Conservation (phyloP, 2,113 vertebrate species). For the Clarias gariepinus region DNA sequence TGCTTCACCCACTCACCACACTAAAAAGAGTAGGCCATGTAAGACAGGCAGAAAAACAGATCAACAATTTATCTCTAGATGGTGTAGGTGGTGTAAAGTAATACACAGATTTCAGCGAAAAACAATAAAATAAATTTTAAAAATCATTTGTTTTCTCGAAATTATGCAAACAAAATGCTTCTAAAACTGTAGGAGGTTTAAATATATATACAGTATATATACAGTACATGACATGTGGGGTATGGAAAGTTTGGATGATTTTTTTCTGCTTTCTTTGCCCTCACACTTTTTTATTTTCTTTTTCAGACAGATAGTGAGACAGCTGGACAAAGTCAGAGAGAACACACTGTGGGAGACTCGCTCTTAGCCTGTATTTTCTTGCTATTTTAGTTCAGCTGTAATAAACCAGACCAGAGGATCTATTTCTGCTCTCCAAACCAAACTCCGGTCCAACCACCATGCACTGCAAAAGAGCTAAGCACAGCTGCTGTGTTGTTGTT, state of each 20-base stretch:
- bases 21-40: slow-evolving; percentile 59
- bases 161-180: not conserved
- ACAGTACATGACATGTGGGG: not conserved
- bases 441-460: not conserved
- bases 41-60: not conserved
- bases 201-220: too few relatives aligned
- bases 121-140: not conserved
- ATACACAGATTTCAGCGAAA: not conserved
- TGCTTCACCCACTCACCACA: slow-evolving; percentile 72
- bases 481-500: not conserved
- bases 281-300: not conserved
- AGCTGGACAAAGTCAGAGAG: slow-evolving; percentile 47
- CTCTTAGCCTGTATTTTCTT: slow-evolving; percentile 72
- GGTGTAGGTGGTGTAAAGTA: not conserved
- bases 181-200: not conserved
- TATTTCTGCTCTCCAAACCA: slow-evolving; percentile 57
- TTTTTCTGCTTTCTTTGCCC: not conserved
- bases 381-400: slow-evolving; percentile 64
- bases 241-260: not conserved
- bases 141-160: not conserved
- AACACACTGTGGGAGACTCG: slow-evolving; percentile 67
- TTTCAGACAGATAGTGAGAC: slow-evolving; percentile 2
- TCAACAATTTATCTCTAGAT: slow-evolving; percentile 46
- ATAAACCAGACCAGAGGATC: slow-evolving; percentile 49
- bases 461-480: not conserved